A percentile compares a stretch with the other conserved stretches of the same genome.
Evolutionary conservation across 2,113 vertebrate species (phyloP).

Genomic region (Antigone vipio): DNA sequence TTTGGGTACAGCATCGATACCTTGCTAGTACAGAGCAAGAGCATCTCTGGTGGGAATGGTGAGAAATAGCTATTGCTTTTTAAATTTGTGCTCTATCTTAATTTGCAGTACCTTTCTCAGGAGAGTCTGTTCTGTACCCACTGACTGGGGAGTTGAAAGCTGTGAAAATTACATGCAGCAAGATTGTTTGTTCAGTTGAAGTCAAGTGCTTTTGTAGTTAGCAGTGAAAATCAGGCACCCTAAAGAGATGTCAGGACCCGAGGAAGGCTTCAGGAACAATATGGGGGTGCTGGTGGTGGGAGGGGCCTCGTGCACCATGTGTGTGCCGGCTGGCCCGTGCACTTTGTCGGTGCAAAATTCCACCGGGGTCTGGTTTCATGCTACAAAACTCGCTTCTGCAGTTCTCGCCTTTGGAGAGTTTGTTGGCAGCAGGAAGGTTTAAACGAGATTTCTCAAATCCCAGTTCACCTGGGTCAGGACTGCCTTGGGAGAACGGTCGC

Average conservation of each 20-base stretch:
- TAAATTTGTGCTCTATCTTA: not conserved
- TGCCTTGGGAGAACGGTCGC: fast-evolving
- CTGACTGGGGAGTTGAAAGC: not conserved
- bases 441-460: not conserved
- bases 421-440: not conserved
- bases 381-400: not conserved
- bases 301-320: not conserved
- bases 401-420: not conserved
- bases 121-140: not conserved
- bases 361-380: not conserved
- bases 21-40: not conserved
- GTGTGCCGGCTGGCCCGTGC: not conserved
- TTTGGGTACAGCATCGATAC: not conserved
- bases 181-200: not conserved
- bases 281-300: not conserved
- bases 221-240: not conserved
- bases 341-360: not conserved
- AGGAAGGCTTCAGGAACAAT: not conserved
- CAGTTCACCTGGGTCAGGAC: not conserved
- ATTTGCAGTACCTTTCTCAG: not conserved
- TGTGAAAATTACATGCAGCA: not conserved
- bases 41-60: not conserved
- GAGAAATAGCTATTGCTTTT: not conserved
- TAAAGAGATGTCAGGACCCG: not conserved
- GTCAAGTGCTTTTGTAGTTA: not conserved